Conservation (phyloP, 1,140 invertebrate genomes). For the Chironomus striatipennis region DNA sequence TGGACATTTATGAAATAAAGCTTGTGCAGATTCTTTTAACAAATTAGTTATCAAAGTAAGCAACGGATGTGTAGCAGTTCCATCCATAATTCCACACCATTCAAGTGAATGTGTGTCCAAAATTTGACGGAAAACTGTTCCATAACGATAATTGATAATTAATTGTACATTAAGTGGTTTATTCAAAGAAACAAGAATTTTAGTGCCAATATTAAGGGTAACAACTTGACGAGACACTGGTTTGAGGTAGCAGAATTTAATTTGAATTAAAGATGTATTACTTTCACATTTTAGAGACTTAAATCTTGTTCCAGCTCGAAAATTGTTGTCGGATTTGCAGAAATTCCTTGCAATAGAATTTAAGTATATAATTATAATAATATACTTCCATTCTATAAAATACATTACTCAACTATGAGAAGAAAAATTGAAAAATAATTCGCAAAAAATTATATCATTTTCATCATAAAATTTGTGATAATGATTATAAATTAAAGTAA, state of each 20-base stretch:
- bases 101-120: background rate
- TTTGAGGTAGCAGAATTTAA: background rate
- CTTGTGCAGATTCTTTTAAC: background rate
- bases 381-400: no score
- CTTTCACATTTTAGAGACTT: background rate
- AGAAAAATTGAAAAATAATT: no score
- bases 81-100: background rate
- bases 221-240: background rate
- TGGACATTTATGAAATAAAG: background rate
- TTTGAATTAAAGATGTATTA: background rate
- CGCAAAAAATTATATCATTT: no score
- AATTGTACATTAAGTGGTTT: background rate
- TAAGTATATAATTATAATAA: no score
- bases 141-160: background rate
- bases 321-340: no score
- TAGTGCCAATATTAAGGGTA: background rate
- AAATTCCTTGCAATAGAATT: no score
- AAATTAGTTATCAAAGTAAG: background rate
- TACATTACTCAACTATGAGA: no score
- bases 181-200: background rate
- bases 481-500: no score
- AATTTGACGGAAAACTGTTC: background rate
- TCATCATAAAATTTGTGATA: no score
- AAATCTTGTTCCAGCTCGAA: no score
- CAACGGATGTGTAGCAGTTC: background rate